Conservation (phyloP, 2,888 invertebrate species). For the Rhingia rostrata region DNA sequence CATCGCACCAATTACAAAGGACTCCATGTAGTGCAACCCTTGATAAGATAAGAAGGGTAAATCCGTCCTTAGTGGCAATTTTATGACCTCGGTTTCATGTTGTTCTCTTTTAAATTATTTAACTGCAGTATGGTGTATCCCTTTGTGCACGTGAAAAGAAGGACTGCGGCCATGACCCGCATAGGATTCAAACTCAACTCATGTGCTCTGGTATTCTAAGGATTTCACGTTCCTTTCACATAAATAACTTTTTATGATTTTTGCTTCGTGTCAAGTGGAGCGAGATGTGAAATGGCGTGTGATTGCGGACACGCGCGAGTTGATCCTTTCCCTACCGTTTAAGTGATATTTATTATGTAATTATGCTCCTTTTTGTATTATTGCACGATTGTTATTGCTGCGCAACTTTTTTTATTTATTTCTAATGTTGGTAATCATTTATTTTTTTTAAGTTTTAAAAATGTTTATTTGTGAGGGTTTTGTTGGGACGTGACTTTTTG, state of each 20-base stretch:
- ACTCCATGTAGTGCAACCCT: constrained; percentile 54
- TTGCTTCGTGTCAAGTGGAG: constrained; percentile 53
- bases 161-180: constrained; percentile 46
- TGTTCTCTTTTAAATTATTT: constrained; percentile 64
- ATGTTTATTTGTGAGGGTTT: constrained; percentile 38
- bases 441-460: constrained; percentile 22
- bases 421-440: constrained; percentile 8
- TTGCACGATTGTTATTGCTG: constrained; percentile 48
- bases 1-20: constrained; percentile 21
- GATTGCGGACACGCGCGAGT: constrained; percentile 67
- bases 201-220: constrained; percentile 48
- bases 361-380: constrained; percentile 54
- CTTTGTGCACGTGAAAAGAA: constrained; percentile 22
- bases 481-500: constrained; percentile 61
- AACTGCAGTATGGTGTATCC: constrained; percentile 59
- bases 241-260: constrained; percentile 73
- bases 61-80: constrained; percentile 45
- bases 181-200: constrained; percentile 42
- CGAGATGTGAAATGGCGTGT: constrained; percentile 38
- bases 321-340: constrained; percentile 61
- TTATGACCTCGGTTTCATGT: constrained; percentile 44
- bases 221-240: constrained; percentile 69
- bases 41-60: constrained; percentile 57
- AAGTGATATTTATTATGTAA: constrained; percentile 73
- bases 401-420: constrained; percentile 62